Evolutionary conservation across 2,797 vertebrate species (phyloP), one percentile per base, ranked within the genome.

Genomic region (Micropoecilia bifurca): DNA sequence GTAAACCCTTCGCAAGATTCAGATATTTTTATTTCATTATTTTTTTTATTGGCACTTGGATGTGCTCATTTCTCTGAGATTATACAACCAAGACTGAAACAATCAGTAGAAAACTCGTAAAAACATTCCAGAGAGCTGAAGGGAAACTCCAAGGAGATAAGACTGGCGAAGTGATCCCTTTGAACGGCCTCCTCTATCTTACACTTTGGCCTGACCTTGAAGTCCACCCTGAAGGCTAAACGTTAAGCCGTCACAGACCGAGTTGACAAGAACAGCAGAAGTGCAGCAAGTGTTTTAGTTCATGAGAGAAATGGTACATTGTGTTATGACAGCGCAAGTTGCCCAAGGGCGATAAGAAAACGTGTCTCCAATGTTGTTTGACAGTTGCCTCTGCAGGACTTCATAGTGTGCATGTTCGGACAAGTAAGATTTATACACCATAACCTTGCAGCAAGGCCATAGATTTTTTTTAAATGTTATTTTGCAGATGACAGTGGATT

Each of bases 221-320:
- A 25, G 72, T 78, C 7, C 77, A 59, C 43, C 69, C 43, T 28
- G 77, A 16, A 55, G 53, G 43, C 41, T 47, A 28, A 72, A 33
- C 41, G 45, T 12, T 61, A 61, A 73, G 61, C 77, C 50, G 39
- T 45, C 53, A 57, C 66, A 45, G 41, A 72, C 41, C 16, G 33
- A 47, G 41, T 25, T 73, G 68, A 78, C 41, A 47, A 47, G 30
- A 47, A 39, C 53, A 72, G 28, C 28, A 59, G 68, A 16, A 50
- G 33, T 30, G 18, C 10, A 4, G 41, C 30, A 2, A 78, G 41
- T 45, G 50, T n/a, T 14, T 72, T 3, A 33, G 53, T 46, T 55
- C 36, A 71, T 3, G 20, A 28, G 36, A 18, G 33, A 25, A 66
- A 53, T 2, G 3, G 30, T 0, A 36, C 74, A 63, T 46, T 46